Evolutionary conservation across 2,113 vertebrate species (phyloP).

Genomic region (Elgaria multicarinata): DNA sequence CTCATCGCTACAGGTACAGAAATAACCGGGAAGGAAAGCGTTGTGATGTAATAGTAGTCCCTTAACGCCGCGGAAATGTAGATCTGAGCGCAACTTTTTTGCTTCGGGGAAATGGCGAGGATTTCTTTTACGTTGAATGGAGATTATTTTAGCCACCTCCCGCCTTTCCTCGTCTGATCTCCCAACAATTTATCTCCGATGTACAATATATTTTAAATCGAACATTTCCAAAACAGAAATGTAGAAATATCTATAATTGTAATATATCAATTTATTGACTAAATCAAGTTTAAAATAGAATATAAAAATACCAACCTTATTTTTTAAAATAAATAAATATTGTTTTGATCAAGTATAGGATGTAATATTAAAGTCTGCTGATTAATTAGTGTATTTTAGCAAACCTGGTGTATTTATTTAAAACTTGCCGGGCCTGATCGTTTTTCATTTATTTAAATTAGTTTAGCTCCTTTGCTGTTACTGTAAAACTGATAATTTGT

Average conservation of each 20-base stretch:
- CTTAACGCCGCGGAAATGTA: slow-evolving; percentile 24
- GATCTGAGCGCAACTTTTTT: slow-evolving; percentile 13
- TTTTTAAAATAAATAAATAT: not conserved
- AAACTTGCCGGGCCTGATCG: slow-evolving; percentile 1
- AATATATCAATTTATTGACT: not conserved
- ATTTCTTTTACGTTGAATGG: not conserved
- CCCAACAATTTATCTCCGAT: not conserved
- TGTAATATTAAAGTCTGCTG: not conserved
- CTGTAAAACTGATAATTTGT: slow-evolving; percentile 19
- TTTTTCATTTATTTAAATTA: slow-evolving; percentile 34
- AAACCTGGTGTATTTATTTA: not conserved
- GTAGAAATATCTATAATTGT: not conserved
- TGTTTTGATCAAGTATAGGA: not conserved
- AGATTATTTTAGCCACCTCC: not conserved
- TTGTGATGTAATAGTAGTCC: not conserved
- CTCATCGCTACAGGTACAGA: slow-evolving; percentile 79
- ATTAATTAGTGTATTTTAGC: not conserved
- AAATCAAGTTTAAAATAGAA: slow-evolving; percentile 1
- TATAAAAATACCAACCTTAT: not conserved
- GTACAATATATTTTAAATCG: not conserved
- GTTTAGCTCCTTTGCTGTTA: not conserved
- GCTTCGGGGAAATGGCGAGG: not conserved
- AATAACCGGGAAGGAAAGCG: not conserved
- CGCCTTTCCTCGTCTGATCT: not conserved
- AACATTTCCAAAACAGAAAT: not conserved